These are phyloP conservation scores for Cylloceria caligata DNA, from an alignment of 2,888 invertebrate genomes.

Conservation along the genomic window DNA sequence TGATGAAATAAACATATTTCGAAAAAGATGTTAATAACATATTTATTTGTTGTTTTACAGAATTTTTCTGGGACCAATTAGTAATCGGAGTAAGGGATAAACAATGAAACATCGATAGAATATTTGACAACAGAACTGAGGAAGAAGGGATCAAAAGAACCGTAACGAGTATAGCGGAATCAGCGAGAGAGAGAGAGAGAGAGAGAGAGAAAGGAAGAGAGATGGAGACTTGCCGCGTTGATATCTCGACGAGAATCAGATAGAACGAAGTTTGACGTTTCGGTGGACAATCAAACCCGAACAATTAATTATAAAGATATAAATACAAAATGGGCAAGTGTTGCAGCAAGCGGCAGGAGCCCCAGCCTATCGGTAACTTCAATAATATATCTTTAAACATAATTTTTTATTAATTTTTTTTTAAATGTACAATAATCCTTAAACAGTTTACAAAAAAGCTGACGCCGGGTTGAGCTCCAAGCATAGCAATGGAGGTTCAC, in stretches of 20 bases:
- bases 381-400: conserved; percentile 12
- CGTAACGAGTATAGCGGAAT: not conserved
- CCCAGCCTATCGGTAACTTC: conserved; percentile 87
- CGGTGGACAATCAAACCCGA: conserved; percentile 42
- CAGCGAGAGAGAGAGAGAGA: too few species aligned
- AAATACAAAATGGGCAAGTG: conserved; percentile 91
- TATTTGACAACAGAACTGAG: not conserved
- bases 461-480: conserved; percentile 81
- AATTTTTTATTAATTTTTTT: conserved; percentile 30
- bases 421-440: not conserved
- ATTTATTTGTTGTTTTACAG: conserved; percentile 34
- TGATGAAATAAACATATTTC: not conserved
- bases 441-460: conserved; percentile 83
- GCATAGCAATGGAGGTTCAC: conserved; percentile 84
- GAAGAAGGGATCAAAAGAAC: not conserved
- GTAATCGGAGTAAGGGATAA: conserved; percentile 29
- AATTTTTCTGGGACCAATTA: conserved; percentile 53
- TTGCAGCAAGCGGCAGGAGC: conserved; percentile 94
- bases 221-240: conserved; percentile 67
- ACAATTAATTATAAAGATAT: conserved; percentile 17
- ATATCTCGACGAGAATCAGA: conserved; percentile 64
- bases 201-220: conserved; percentile 10
- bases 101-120: conserved; percentile 7
- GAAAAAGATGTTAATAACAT: not conserved
- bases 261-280: conserved; percentile 55